Evolutionary conservation across 2,113 vertebrate genomes (phyloP), one percentile per base, ranked within the genome.

Genomic region (Paratilapia polleni): DNA sequence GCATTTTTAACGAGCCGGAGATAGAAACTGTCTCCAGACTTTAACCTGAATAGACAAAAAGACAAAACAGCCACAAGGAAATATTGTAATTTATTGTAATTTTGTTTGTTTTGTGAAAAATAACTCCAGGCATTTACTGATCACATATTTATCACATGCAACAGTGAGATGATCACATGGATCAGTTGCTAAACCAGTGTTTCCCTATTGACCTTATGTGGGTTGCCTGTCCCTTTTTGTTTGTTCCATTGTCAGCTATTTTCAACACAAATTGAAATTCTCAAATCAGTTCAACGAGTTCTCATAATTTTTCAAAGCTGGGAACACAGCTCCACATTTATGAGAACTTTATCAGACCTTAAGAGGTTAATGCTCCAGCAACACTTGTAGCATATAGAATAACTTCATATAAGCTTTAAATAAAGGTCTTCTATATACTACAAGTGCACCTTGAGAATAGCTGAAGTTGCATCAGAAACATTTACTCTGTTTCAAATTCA

Each of bases 1-100:
- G 82, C 57, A 86, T 87, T 64, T 83, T 81, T 70, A 82, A 88
- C 83, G 77, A 81, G 68, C 24, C 64, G 58, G 68, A 68, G 38
- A 84, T 38, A 61, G n/a, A 78, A 61, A 77, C 28, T 12, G 49
- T 81, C 61, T 86, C 56, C 24, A 92, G 62, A 85, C 63, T 62
- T 80, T 19, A 49, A 81, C 47, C 87, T 58, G 54, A 15, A 8
- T 34, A 77, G 61, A 66, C 4, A 1, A 6, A 34, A 58, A 47
- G 36, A 38, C 38, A 82, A 62, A 38, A 62, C 47, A 68, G 54
- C 66, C 56, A 38, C 13, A 15, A 70, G 78, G 26, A 81, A 57
- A 86, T 83, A 63, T 73, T 83, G n/a, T 80, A 26, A 77, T 80
- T 31, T 59, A 58, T 52, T 78, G 14, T 24, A 34, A 63, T 59